These are phyloP conservation scores for Episyrphus balteatus DNA, from an alignment of 1,140 invertebrate species.

Conservation along the genomic window DNA sequence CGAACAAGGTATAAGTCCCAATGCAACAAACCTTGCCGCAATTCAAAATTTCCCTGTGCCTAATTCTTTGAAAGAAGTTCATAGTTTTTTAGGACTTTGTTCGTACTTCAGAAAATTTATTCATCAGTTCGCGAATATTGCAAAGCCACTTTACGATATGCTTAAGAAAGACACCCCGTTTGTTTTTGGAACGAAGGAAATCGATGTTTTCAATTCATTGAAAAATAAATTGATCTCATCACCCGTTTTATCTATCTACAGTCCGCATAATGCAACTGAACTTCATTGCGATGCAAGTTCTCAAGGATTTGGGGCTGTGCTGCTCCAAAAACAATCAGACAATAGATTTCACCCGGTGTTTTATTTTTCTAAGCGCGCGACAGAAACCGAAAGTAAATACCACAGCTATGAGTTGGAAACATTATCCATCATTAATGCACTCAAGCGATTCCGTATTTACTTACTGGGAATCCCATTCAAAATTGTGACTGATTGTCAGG, in stretches of 20 bases:
- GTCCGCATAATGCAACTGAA: conserved; percentile 16
- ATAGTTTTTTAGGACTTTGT: conserved; percentile 13
- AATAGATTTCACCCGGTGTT: conserved; percentile 20
- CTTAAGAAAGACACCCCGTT: conserved; percentile 10
- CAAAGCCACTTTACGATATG: conserved; percentile 14
- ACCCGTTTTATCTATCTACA: conserved; percentile 16
- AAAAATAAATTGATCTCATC: conserved; percentile 4
- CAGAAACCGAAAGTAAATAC: conserved; percentile 17
- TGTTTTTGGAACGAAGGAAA: conserved; percentile 1
- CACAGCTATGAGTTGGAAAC: conserved; percentile 31
- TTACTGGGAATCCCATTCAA: conserved; percentile 38
- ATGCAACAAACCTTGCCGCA: conserved; percentile 15
- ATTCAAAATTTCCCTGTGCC: conserved; percentile 7
- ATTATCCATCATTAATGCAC: conserved; percentile 18
- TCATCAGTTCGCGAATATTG: conserved; percentile 10
- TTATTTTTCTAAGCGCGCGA: conserved; percentile 26
- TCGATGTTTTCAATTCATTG: conserved; percentile 7
- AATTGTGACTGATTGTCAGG: conserved; percentile 33
- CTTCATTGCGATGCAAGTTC: conserved; percentile 28
- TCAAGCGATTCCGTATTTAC: conserved; percentile 32
- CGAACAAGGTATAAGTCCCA: conserved; percentile 17
- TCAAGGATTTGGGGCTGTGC: conserved; percentile 17
- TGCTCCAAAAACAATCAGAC: conserved; percentile 13
- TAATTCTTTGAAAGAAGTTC: conserved; percentile 7
- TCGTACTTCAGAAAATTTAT: conserved; percentile 17